Base-by-base conservation (phyloP, 2,888 invertebrate species). In the Punctoribates punctum region DNA sequence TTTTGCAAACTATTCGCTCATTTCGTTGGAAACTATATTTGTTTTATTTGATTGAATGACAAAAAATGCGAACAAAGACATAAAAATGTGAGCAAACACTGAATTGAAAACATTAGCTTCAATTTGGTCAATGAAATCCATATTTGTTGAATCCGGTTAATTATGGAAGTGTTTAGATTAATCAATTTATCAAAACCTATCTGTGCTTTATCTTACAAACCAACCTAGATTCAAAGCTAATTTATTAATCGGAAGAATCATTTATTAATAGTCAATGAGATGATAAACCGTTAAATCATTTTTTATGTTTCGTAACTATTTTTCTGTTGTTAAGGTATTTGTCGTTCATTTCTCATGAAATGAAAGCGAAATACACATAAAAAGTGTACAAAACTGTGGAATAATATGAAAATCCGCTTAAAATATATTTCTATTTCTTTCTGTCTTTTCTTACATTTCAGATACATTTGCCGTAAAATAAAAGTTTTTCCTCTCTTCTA, bases 401-500 rank as follows among this genome's bases (percentile, higher is more conserved):
- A 51, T 51, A 20, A 9, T 51, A 51, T n/a, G 51, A 51, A 51
- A 51, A 51, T 51, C 51, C 51, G 51, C 51, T 51, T 51, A 51
- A 34, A 51, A 51, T 20, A 20, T 51, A 20, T 51, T 20, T 20
- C 20, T 20, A 51, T 51, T n/a, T 51, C 20, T 51, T 20, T 42
- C 42, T 42, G 48, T 48, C n/a, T 48, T 13, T 3, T 13, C 20
- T 51, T 51, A n/a, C 20, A 51, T 51, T 51, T 51, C 20, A 20
- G n/a, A 51, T 51, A 51, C 5, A 51, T 51, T 51, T 51, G 20
- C 20, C 9, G 42, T 42, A 42, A 42, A 42, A n/a, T 51, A 51
- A 51, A 51, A 51, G 20, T 51, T 51, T 9, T 48, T 42, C 13
- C 42, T 48, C 48, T 48, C 8, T 48, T 20, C 20, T 51, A n/a